Evolutionary conservation across 2,888 invertebrate species (phyloP).

Genomic region (Ophion ellenae): DNA sequence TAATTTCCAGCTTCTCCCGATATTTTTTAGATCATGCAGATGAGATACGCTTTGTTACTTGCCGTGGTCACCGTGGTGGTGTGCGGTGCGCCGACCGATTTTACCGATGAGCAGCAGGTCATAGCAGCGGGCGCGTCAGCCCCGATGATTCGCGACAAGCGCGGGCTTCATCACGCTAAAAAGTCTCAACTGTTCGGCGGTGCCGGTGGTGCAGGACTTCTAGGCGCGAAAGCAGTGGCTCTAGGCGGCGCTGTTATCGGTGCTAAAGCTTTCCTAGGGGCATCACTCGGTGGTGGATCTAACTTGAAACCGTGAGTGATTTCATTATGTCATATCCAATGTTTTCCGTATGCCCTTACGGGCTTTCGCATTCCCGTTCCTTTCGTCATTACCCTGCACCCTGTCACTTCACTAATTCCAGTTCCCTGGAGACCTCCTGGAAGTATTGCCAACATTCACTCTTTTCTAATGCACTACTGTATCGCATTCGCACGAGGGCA

Average conservation of each 20-base stretch:
- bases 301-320: conserved; percentile 71
- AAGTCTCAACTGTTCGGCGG: conserved; percentile 72
- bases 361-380: not conserved
- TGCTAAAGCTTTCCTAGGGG: conserved; percentile 66
- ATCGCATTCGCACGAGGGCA: too few species aligned
- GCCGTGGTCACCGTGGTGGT: conserved; percentile 65
- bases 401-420: too few species aligned
- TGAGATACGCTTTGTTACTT: conserved; percentile 61
- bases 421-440: too few species aligned
- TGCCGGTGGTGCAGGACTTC: conserved; percentile 67
- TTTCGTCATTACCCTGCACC: not conserved
- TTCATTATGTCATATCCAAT: not conserved
- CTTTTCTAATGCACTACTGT: too few species aligned
- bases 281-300: conserved; percentile 69
- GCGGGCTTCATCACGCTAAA: conserved; percentile 70
- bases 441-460: too few species aligned
- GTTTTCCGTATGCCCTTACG: not conserved
- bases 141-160: conserved; percentile 66
- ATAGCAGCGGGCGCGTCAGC: not conserved
- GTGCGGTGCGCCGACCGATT: conserved; percentile 56
- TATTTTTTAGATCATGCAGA: conserved; percentile 70
- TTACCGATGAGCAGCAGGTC: conserved; percentile 32
- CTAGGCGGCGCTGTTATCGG: conserved; percentile 68
- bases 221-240: conserved; percentile 71
- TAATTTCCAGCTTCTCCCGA: not conserved